Evolutionary conservation across 2,888 invertebrate genomes (phyloP).

Genomic region (Abscondita cerata): DNA sequence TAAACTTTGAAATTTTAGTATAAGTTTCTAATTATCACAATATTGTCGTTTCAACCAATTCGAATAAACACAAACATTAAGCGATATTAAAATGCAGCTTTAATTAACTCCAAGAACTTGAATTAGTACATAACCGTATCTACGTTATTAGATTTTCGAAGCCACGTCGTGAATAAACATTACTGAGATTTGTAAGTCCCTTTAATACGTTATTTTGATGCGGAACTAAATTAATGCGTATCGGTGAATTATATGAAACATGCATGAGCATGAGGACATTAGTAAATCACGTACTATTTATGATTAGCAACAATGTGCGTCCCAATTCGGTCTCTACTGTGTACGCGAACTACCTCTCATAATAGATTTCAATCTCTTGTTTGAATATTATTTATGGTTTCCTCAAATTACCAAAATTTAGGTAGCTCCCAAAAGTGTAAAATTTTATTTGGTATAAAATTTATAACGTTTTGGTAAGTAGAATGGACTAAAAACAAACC

Average conservation of each 20-base stretch:
- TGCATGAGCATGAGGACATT: slow-evolving; percentile 19
- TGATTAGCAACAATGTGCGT: slow-evolving; percentile 24
- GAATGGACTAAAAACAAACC: no score
- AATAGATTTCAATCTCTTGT: slow-evolving; percentile 27
- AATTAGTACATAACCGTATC: background rate
- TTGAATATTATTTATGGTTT: slow-evolving; percentile 15
- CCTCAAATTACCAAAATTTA: slow-evolving; percentile 3
- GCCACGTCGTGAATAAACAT: slow-evolving; percentile 1
- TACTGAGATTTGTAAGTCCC: slow-evolving; percentile 12
- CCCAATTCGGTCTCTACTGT: slow-evolving; percentile 22
- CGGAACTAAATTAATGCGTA: slow-evolving; percentile 1
- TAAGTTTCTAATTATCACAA: no score
- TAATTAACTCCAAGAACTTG: background rate
- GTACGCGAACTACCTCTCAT: slow-evolving; percentile 13
- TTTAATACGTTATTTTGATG: slow-evolving; percentile 6
- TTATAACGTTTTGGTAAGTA: no score
- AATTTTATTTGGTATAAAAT: no score
- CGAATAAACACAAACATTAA: background rate
- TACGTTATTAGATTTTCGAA: background rate
- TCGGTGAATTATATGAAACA: slow-evolving; percentile 24
- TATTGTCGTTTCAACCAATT: background rate
- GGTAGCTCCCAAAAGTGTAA: no score
- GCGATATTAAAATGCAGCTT: background rate
- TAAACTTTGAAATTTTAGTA: no score
- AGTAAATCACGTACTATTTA: slow-evolving; percentile 28